Percentiles rank a stretch among this genome's conserved stretches.
phyloP scores from a whole-genome alignment of 1,140 invertebrate genomes.

The Steinernema feltiae region DNA sequence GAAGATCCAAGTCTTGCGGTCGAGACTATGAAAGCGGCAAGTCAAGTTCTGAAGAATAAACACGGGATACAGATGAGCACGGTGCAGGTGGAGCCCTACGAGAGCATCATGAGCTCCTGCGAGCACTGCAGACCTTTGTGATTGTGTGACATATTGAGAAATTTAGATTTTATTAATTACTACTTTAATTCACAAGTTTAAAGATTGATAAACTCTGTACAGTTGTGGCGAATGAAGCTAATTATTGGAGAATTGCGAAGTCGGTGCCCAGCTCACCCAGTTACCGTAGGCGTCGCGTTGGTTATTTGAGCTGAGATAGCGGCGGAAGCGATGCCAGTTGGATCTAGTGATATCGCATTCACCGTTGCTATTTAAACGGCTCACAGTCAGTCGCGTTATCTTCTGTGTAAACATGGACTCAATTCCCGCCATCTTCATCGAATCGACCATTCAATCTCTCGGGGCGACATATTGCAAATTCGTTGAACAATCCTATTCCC shows the following conservation, averaged over 20 bases:
- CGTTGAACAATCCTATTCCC: too few species aligned
- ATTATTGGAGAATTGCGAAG: neutral
- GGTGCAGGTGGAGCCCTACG: neutral
- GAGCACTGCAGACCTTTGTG: neutral
- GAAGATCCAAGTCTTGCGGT: neutral
- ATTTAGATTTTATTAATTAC: neutral
- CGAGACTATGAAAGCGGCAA: neutral
- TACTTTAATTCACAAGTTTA: neutral
- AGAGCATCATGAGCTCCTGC: neutral
- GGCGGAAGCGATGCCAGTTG: conserved; percentile 33
- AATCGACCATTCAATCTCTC: too few species aligned
- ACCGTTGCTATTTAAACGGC: too few species aligned
- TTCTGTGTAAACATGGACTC: too few species aligned
- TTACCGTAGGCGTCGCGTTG: conserved; percentile 30
- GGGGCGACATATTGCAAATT: too few species aligned
- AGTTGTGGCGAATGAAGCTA: neutral
- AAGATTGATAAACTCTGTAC: neutral
- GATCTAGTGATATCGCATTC: too few species aligned
- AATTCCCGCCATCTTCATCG: too few species aligned
- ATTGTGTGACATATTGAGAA: neutral
- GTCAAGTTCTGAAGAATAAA: neutral
- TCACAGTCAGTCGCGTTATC: too few species aligned
- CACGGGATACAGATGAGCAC: neutral
- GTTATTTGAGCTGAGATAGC: conserved; percentile 26
- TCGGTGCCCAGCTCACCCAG: conserved; percentile 33